phyloP scores from a whole-genome alignment of 2,797 vertebrate genomes.

The Lepus oiostolus region DNA sequence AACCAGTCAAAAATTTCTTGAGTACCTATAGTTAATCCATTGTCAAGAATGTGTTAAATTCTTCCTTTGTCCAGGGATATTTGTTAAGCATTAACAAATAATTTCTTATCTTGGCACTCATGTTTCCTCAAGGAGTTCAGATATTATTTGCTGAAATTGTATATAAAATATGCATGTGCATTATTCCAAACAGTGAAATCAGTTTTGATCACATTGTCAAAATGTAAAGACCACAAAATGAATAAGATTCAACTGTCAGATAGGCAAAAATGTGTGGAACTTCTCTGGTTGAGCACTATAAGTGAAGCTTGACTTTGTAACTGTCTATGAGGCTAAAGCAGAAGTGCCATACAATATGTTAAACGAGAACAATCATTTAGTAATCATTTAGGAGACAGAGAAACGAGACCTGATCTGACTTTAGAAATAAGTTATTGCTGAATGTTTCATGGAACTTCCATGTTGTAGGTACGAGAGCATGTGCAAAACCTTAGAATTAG shows the following conservation, averaged over 20 bases:
- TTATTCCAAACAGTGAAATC: not conserved
- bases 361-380: constrained; percentile 14
- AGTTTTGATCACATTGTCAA: not conserved
- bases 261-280: not conserved
- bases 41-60: constrained; percentile 1
- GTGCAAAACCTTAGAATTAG: constrained; percentile 2
- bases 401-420: not conserved
- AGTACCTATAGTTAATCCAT: constrained; percentile 17
- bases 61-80: not conserved
- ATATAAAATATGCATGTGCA: not conserved
- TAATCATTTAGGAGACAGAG: not conserved
- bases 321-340: not conserved
- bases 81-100: constrained; percentile 25
- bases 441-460: not conserved
- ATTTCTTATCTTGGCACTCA: not conserved
- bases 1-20: constrained; percentile 27
- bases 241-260: not conserved
- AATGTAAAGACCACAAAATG: not conserved
- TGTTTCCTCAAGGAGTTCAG: not conserved
- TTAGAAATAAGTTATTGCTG: constrained; percentile 28
- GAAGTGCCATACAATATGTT: not conserved
- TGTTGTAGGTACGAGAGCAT: not conserved
- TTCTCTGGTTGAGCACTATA: not conserved
- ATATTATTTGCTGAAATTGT: constrained; percentile 22
- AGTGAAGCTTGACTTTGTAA: not conserved